Evolutionary conservation across 2,888 invertebrate species (phyloP), one percentile per base, ranked within the genome.

Genomic region (Himalopsyche anomala): DNA sequence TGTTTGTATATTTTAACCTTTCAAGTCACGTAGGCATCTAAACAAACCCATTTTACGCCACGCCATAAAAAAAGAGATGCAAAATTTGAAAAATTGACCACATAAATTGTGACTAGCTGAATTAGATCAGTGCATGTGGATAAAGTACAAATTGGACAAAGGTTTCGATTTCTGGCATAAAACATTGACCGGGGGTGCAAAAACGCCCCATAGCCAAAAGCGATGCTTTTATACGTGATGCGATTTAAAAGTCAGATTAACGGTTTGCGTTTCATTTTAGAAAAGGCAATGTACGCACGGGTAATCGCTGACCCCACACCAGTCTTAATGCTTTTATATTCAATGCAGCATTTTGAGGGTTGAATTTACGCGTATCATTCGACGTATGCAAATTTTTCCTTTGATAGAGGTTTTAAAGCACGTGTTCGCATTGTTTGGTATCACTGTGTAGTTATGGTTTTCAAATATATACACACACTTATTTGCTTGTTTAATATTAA

Each of bases 231-330:
- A 82, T 45, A 83, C 85, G 87, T 87, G 87, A 87, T 85, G 55
- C 85, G 87, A 87, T 87, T 87, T 87, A 85, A 87, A 87, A 87
- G 87, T 87, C 87, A 87, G 87, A 87, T 87, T 87, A 85, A 85
- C 84, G 56, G 74, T 62, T 74, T 55, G 51, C 51, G 51, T 51
- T 51, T 51, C 51, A 51, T 15, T 51, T 74, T 74, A 54, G 82
- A 45, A 54, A 54, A 54, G 82, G 55, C 82, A 45, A 82, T 54
- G 82, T 55, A 82, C 51, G 82, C 80, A 82, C 82, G 51, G 36
- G 36, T 55, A 55, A 82, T 82, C 82, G 36, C 82, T 38, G 54
- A 38, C 82, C 38, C 54, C 54, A 38, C 38, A 55, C 55, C 54
- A 38, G 54, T 54, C 28, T 55, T 82, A 82, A 82, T 82, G 82